Conservation (phyloP, 2,888 invertebrate species). For the Rhagonycha fulva region DNA sequence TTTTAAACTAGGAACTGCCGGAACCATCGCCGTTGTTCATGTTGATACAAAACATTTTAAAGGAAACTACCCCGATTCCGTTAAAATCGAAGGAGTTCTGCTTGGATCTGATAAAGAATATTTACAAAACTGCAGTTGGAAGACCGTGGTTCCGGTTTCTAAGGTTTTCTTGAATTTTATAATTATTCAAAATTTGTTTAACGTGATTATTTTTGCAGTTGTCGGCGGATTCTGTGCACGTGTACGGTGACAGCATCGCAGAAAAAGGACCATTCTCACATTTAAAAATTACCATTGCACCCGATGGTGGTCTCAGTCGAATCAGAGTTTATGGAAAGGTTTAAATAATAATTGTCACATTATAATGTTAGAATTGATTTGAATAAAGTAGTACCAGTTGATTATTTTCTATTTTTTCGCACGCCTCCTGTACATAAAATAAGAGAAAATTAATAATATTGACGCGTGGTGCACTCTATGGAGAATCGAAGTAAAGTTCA, state of each 20-base stretch:
- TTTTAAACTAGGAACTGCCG: conserved; percentile 62
- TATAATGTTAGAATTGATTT: no score
- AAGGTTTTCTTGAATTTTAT: conserved; percentile 54
- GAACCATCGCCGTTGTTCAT: conserved; percentile 58
- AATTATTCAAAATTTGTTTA: background rate
- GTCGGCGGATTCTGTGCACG: conserved; percentile 59
- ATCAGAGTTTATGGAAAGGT: conserved; percentile 56
- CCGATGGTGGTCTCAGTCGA: conserved; percentile 67
- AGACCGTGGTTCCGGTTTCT: conserved; percentile 56
- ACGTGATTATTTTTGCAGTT: conserved; percentile 51
- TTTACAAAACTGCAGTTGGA: conserved; percentile 51
- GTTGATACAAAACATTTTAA: conserved; percentile 67
- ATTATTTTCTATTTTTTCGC: background rate
- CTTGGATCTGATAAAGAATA: conserved; percentile 43
- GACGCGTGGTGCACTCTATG: conserved; percentile 6
- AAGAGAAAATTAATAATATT: background rate
- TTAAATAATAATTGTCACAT: background rate
- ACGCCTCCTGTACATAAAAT: background rate
- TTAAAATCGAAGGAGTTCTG: conserved; percentile 60
- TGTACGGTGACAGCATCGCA: conserved; percentile 46
- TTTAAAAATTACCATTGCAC: conserved; percentile 63
- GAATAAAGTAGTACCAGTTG: no score
- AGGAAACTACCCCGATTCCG: conserved; percentile 67
- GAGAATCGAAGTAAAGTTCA: conserved; percentile 11
- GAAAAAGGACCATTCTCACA: conserved; percentile 56